These are phyloP conservation scores for Chelidonichthys spinosus DNA, from an alignment of 2,797 vertebrate species.

Conservation along the genomic window DNA sequence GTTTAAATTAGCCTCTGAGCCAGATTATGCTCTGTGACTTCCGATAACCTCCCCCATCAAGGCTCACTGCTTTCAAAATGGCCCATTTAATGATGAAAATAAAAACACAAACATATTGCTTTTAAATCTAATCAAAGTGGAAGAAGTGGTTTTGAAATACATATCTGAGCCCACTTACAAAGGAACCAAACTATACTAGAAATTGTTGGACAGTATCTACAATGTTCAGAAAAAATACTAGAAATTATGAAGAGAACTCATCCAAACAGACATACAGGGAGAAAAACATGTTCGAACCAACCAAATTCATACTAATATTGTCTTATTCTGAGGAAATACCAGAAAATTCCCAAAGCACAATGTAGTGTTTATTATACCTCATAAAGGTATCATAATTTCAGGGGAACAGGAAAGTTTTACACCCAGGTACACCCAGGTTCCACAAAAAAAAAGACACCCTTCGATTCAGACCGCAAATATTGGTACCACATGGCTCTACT, in stretches of 20 bases:
- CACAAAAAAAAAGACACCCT: conserved; percentile 6
- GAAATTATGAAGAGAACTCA: conserved; percentile 8
- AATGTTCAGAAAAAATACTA: conserved; percentile 6
- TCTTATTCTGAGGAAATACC: conserved; percentile 14
- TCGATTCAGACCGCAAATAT: conserved; percentile 16
- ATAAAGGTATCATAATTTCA: conserved; percentile 19
- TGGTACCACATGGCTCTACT: conserved; percentile 38
- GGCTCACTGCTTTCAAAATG: conserved; percentile 52
- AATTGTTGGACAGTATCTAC: conserved; percentile 7
- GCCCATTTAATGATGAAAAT: conserved; percentile 48
- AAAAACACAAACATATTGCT: conserved; percentile 19
- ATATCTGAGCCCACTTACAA: conserved; percentile 2
- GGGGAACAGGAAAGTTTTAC: not conserved
- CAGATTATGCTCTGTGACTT: conserved; percentile 76
- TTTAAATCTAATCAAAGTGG: conserved; percentile 25
- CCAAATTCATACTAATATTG: not conserved
- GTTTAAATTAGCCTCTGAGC: conserved; percentile 77
- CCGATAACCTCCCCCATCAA: conserved; percentile 60
- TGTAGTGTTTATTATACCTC: conserved; percentile 12
- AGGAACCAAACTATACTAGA: not conserved
- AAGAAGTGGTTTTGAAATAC: conserved; percentile 13
- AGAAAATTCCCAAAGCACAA: conserved; percentile 26
- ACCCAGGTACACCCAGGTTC: not conserved
- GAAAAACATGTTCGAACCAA: conserved; percentile 10
- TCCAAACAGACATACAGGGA: not conserved